phyloP scores from a whole-genome alignment of 1,140 invertebrate species.

The Conopomorpha cramerella region DNA sequence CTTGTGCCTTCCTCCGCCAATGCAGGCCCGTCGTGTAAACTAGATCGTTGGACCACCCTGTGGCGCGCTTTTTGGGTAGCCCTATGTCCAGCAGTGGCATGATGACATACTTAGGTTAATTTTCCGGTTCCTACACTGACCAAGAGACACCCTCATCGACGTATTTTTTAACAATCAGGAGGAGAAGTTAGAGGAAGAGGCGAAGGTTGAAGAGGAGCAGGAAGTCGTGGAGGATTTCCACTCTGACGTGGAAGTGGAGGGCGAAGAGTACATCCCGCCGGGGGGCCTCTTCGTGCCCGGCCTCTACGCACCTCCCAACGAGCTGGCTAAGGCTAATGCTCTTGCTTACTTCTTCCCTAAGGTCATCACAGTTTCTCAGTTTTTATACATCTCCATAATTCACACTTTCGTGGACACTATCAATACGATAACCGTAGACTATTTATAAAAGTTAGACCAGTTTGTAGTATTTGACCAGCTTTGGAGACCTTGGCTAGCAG shows the following conservation, averaged over 20 bases:
- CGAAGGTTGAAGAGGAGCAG: constrained; percentile 18
- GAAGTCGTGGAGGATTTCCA: constrained; percentile 37
- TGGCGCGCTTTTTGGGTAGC: too few relatives aligned
- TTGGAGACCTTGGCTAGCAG: neutral
- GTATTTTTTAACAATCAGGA: constrained; percentile 2
- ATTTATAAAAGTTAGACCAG: neutral
- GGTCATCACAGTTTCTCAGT: constrained; percentile 10
- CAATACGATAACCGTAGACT: neutral
- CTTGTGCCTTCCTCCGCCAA: too few relatives aligned
- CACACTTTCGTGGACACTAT: neutral
- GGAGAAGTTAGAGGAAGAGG: constrained; percentile 8
- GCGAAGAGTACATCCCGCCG: constrained; percentile 44
- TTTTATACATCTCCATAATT: neutral
- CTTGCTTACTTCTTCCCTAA: constrained; percentile 38
- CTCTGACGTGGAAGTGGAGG: constrained; percentile 36
- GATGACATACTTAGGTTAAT: too few relatives aligned
- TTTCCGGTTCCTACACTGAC: too few relatives aligned
- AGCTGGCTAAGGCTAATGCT: constrained; percentile 38
- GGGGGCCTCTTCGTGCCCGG: constrained; percentile 45
- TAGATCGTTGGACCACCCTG: too few relatives aligned
- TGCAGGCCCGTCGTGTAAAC: too few relatives aligned
- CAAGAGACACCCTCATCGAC: too few relatives aligned
- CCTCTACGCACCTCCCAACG: constrained; percentile 37
- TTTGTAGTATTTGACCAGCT: neutral
- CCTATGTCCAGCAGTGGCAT: too few relatives aligned